Percentiles rank a stretch among this genome's conserved stretches.
Evolutionary conservation across 37 sponge, comb jelly and placozoan genomes (phyloP).

Genomic region (Hexactinellida sp.): DNA sequence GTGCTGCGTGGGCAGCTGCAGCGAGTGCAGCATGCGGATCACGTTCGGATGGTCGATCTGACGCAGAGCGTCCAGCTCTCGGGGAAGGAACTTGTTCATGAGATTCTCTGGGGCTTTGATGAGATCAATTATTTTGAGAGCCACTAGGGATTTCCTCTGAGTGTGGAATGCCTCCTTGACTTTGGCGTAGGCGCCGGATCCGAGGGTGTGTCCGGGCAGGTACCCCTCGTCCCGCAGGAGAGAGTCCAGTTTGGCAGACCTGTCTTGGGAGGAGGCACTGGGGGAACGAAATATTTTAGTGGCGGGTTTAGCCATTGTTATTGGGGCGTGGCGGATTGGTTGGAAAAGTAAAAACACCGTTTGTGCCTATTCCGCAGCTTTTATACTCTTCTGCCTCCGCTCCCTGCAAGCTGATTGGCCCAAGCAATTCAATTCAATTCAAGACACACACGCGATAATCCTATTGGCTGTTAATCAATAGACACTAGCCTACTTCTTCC

Average conservation of each 20-base stretch:
- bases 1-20: background rate
- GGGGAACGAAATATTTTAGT: background rate
- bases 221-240: background rate
- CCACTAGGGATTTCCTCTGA: conserved; percentile 43
- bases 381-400: background rate
- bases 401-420: background rate
- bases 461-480: background rate
- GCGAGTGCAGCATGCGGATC: conserved; percentile 26
- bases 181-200: conserved; percentile 87
- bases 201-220: conserved; percentile 38
- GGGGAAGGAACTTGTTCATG: conserved; percentile 64
- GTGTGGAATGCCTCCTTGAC: conserved; percentile 52
- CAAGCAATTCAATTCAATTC: background rate
- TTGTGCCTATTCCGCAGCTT: background rate
- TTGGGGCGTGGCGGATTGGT: background rate
- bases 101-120: conserved; percentile 71
- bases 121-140: conserved; percentile 73
- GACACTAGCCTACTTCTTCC: background rate
- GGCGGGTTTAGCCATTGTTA: background rate
- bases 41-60: conserved; percentile 41
- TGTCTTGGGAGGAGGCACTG: background rate
- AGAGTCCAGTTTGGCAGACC: background rate
- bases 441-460: background rate
- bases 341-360: too few species aligned
- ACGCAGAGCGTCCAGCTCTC: conserved; percentile 63